Conservation (phyloP, 2,113 vertebrate genomes). For the Dromas ardeola region DNA sequence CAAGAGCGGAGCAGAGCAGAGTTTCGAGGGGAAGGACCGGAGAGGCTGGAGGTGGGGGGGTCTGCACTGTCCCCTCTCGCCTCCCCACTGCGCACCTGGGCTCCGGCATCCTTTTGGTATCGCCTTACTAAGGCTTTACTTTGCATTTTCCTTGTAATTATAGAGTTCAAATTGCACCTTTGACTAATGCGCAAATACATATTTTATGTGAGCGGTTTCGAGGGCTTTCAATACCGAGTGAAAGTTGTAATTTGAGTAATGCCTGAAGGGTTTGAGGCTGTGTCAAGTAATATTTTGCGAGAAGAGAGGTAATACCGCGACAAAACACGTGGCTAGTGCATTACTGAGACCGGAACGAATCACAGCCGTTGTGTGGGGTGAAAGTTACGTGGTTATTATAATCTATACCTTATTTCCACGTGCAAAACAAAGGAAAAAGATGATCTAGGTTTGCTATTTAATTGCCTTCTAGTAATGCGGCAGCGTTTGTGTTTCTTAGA, state of each 20-base stretch:
- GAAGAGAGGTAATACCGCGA: rapidly evolving
- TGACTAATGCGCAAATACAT: neutral
- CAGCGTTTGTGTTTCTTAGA: neutral
- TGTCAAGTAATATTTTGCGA: neutral
- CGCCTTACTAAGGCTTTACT: neutral
- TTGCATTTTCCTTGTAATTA: neutral
- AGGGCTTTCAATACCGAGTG: neutral
- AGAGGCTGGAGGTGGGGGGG: neutral
- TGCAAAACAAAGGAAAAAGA: neutral
- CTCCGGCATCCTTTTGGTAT: neutral
- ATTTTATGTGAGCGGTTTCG: neutral
- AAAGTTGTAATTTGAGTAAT: neutral
- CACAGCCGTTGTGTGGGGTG: neutral
- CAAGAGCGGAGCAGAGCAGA: rapidly evolving
- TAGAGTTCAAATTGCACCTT: neutral
- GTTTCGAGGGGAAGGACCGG: neutral
- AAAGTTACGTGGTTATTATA: neutral
- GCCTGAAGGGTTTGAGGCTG: neutral
- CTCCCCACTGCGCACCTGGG: rapidly evolving
- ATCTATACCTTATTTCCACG: neutral
- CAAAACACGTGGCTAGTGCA: neutral
- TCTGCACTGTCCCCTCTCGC: neutral
- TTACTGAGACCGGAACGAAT: neutral
- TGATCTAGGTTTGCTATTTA: neutral
- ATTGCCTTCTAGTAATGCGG: neutral